Conservation (phyloP, 2,113 vertebrate genomes). For the Ammodytes marinus region DNA sequence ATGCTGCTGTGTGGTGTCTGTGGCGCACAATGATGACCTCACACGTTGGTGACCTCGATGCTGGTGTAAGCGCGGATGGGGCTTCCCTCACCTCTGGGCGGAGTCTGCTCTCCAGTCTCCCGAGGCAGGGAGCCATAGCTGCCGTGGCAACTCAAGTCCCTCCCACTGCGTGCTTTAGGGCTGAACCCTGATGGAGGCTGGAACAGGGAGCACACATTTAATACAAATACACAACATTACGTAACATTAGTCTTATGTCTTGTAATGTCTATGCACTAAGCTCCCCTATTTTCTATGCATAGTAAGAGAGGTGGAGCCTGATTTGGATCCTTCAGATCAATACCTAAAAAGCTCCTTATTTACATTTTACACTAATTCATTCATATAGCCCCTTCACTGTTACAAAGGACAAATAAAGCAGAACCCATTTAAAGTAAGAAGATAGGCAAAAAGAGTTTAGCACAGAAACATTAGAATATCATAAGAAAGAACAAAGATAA, state of each 20-base stretch:
- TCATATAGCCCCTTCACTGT: too few species aligned
- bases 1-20: constrained; percentile 15
- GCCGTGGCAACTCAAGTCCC: constrained; percentile 84
- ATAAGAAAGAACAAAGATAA: too few species aligned
- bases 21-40: constrained; percentile 43
- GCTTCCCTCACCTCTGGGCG: constrained; percentile 76
- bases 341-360: too few species aligned
- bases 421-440: too few species aligned
- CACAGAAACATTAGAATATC: too few species aligned
- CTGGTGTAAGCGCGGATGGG: constrained; percentile 81
- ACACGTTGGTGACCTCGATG: constrained; percentile 89
- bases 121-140: constrained; percentile 85
- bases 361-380: too few species aligned
- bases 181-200: constrained; percentile 89
- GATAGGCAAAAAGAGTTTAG: too few species aligned
- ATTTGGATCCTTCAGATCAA: not conserved
- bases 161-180: constrained; percentile 83
- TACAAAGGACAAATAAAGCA: too few species aligned
- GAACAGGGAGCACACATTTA: constrained; percentile 30
- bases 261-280: not conserved
- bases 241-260: not conserved
- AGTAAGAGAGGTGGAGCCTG: not conserved
- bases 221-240: not conserved
- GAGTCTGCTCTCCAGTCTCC: constrained; percentile 79
- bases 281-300: not conserved